These are phyloP conservation scores for Tichodroma muraria DNA, from an alignment of 2,113 vertebrate genomes.

Conservation along the genomic window DNA sequence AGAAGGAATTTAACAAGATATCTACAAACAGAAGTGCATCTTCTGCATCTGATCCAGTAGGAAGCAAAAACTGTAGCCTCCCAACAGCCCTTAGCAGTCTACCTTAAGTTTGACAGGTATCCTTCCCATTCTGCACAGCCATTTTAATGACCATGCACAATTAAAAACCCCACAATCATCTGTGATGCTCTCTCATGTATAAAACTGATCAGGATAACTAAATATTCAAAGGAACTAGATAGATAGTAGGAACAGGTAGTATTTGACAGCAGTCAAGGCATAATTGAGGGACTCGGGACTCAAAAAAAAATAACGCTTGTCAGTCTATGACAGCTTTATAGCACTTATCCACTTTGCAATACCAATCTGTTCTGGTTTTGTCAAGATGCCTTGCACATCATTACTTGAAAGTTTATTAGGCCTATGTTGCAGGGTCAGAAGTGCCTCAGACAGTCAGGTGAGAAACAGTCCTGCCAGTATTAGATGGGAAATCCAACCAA, in stretches of 20 bases:
- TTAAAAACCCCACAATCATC: not conserved
- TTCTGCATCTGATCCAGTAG: not conserved
- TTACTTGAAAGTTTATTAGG: not conserved
- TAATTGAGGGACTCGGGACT: not conserved
- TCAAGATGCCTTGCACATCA: not conserved
- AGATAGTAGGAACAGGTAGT: not conserved
- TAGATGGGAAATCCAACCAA: not conserved
- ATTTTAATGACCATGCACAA: not conserved
- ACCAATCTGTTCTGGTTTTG: not conserved
- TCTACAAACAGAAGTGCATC: not conserved
- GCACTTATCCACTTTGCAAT: not conserved
- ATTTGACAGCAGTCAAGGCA: not conserved
- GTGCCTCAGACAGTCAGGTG: constrained; percentile 11
- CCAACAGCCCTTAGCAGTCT: not conserved
- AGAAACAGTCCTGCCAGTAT: constrained; percentile 3
- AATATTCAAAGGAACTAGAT: not conserved
- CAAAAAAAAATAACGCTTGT: not conserved
- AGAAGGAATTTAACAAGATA: not conserved
- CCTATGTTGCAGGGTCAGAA: not conserved
- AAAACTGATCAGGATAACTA: not conserved
- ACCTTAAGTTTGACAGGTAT: not conserved
- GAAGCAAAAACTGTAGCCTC: not conserved
- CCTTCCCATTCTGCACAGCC: not conserved
- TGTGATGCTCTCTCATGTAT: not conserved
- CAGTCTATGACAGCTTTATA: not conserved